Evolutionary conservation across 1,140 invertebrate genomes (phyloP).

Genomic region (Ips nitidus): DNA sequence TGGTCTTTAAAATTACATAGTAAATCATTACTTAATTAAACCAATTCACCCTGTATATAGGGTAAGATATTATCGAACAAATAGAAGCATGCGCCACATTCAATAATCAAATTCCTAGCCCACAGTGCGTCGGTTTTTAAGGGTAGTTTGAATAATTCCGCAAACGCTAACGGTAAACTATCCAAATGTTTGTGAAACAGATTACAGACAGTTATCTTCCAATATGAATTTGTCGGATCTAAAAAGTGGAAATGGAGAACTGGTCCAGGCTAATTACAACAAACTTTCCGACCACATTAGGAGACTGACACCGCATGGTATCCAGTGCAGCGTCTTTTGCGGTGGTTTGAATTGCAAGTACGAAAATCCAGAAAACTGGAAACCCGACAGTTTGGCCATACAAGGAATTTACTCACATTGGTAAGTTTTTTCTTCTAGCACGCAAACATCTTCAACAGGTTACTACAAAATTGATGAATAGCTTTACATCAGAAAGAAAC

Average conservation of each 20-base stretch:
- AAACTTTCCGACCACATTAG: slow-evolving; percentile 52
- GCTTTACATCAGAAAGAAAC: background rate
- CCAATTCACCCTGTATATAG: background rate
- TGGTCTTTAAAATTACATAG: background rate
- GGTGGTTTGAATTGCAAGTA: slow-evolving; percentile 81
- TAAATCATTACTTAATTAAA: background rate
- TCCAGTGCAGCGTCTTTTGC: slow-evolving; percentile 80
- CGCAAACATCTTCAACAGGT: slow-evolving; percentile 30
- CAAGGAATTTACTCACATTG: slow-evolving; percentile 81
- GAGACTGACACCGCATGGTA: slow-evolving; percentile 60
- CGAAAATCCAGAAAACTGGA: slow-evolving; percentile 69
- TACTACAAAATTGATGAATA: background rate
- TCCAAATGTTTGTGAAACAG: slow-evolving; percentile 16
- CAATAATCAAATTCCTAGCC: slow-evolving; percentile 13
- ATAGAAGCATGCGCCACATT: slow-evolving; percentile 33
- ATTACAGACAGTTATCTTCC: background rate
- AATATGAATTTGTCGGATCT: slow-evolving; percentile 37
- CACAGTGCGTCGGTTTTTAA: slow-evolving; percentile 12
- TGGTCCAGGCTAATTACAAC: slow-evolving; percentile 48
- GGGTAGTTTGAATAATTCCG: slow-evolving; percentile 25
- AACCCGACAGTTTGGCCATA: slow-evolving; percentile 68
- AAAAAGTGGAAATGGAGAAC: slow-evolving; percentile 32
- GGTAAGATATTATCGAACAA: slow-evolving; percentile 32
- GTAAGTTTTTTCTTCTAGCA: slow-evolving; percentile 55
- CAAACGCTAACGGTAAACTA: slow-evolving; percentile 9